A percentile compares a stretch with the other conserved stretches of the same genome.
Conservation (phyloP, 2,888 invertebrate species). For the Cyaniris semiargus region DNA sequence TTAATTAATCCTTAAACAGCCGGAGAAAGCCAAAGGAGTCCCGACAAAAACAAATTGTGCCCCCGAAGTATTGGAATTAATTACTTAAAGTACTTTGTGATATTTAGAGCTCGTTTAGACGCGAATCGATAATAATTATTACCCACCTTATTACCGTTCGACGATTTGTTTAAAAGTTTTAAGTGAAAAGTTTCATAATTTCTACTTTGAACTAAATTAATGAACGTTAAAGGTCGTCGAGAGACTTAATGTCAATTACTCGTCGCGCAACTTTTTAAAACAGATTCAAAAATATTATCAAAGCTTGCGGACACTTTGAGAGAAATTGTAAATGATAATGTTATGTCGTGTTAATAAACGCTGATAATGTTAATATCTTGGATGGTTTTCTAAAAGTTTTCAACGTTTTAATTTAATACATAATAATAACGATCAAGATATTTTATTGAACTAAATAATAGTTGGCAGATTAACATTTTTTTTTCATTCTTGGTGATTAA, state of each 20-base stretch:
- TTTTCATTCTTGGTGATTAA: too few relatives aligned
- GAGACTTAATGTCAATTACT: constrained; percentile 38
- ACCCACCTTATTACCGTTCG: constrained; percentile 46
- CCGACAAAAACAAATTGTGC: constrained; percentile 47
- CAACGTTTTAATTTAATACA: too few relatives aligned
- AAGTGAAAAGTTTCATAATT: constrained; percentile 47
- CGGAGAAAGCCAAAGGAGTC: constrained; percentile 26
- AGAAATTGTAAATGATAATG: neutral
- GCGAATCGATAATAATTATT: constrained; percentile 46
- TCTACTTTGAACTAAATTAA: constrained; percentile 39
- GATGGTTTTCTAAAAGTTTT: too few relatives aligned
- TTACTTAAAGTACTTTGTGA: constrained; percentile 46
- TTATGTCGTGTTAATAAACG: neutral
- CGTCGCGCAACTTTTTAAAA: constrained; percentile 28
- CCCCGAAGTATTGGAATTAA: constrained; percentile 47
- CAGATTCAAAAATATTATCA: constrained; percentile 33
- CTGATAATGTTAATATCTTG: neutral
- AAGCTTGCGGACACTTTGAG: constrained; percentile 2
- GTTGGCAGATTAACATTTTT: too few relatives aligned
- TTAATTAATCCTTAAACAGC: constrained; percentile 21
- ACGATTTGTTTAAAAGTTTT: constrained; percentile 44
- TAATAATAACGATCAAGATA: too few relatives aligned
- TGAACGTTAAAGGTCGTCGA: constrained; percentile 43
- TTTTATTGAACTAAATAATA: too few relatives aligned
- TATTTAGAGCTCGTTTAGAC: constrained; percentile 43